A percentile compares a stretch with the other conserved stretches of the same genome.
Evolutionary conservation across 2,797 vertebrate species (phyloP).

Genomic region (Sphenodon punctatus): DNA sequence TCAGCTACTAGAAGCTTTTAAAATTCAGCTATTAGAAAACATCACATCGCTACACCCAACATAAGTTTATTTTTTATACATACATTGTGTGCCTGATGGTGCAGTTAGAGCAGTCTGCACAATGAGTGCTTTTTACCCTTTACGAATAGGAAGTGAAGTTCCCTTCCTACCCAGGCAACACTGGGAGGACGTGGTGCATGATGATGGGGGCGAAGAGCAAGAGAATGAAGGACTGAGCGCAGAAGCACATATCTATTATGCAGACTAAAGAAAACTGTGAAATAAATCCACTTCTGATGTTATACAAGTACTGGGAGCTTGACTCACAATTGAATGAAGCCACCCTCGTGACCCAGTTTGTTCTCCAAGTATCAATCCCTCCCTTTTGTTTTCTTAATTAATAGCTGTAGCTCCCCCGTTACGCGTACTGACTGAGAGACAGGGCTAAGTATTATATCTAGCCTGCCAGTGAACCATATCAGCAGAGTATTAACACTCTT

Average conservation of each 20-base stretch:
- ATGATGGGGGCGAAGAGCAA: neutral
- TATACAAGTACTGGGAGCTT: neutral
- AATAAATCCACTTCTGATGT: neutral
- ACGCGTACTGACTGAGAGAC: neutral
- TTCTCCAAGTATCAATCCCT: neutral
- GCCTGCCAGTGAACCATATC: neutral
- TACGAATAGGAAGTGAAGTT: neutral
- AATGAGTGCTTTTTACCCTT: neutral
- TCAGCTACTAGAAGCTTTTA: neutral
- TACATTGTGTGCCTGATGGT: neutral
- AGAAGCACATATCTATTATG: neutral
- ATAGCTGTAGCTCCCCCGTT: neutral
- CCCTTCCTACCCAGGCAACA: neutral
- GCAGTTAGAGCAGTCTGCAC: neutral
- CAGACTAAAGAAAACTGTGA: neutral
- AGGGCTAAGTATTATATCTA: neutral
- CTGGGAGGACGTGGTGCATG: neutral
- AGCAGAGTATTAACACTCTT: neutral
- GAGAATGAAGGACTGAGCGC: neutral
- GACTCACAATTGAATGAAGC: neutral
- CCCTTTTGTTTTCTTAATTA: neutral
- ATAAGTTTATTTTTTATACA: neutral
- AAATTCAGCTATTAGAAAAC: neutral
- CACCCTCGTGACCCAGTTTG: neutral
- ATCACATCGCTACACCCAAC: too few species aligned